Evolutionary conservation across 2,888 invertebrate species (phyloP).

Genomic region (Dyspetes luteomarginatus): DNA sequence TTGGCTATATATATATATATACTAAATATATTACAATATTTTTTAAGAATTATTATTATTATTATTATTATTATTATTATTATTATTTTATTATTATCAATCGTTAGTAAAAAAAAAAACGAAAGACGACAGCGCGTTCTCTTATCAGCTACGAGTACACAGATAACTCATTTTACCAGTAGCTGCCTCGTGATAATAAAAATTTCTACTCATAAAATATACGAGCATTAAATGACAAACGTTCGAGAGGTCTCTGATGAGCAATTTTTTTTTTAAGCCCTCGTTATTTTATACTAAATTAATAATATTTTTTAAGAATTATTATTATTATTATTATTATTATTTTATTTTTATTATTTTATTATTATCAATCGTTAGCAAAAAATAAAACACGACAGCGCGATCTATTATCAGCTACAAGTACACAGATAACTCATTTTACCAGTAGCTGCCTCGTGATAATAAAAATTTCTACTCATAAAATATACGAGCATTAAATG

Average conservation of each 20-base stretch:
- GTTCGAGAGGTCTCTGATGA: not conserved
- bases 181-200: not conserved
- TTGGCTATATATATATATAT: constrained; percentile 7
- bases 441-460: not conserved
- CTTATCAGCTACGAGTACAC: constrained; percentile 18
- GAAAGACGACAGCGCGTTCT: not conserved
- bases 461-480: not conserved
- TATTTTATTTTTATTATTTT: no score
- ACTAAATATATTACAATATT: no score
- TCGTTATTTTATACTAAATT: no score
- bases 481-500: not conserved
- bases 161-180: not conserved
- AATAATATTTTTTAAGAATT: no score
- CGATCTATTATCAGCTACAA: constrained; percentile 5
- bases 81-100: no score
- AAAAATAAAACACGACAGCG: not conserved
- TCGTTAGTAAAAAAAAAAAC: not conserved
- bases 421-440: not conserved
- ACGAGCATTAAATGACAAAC: not conserved
- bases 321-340: no score
- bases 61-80: no score
- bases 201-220: not conserved
- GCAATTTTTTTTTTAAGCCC: no score
- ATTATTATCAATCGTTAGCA: not conserved
- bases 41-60: not conserved